Base-by-base conservation (phyloP, 1,140 invertebrate species). In the Chrysomallon squamiferum region DNA sequence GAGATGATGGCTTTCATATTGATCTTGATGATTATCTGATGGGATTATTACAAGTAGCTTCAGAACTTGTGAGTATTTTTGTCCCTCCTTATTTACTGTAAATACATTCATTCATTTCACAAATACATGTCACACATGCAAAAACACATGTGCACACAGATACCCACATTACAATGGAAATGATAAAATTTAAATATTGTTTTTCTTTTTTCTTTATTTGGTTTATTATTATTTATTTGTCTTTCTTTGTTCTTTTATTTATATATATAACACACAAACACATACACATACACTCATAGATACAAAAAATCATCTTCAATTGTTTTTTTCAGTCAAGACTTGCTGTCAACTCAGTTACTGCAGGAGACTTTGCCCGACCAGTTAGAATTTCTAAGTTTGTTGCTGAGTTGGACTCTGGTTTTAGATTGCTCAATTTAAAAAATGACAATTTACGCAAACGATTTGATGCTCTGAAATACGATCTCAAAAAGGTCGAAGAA, bases 401-500 rank as follows among this genome's bases (percentile, higher is more conserved):
- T 1, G 90, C 90, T 67, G 92, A 96, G 81, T 77, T 97, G 0
- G 94, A 95, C 80, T 90, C 93, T 27, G 95, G 95, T 11, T 97
- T 96, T 83, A 88, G 91, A 74, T 85, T 97, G 33, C 82, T 97
- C 18, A 96, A 95, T 82, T 87, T 97, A 22, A 97, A 97, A 83
- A 97, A 97, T 86, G 95, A 97, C 80, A 88, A 89, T 27, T 85
- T 97, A 18, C 87, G 95, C 32, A 96, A 95, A 81, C 88, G 92
- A 59, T 97, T 93, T 81, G 95, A 97, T 86, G 92, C 88, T 1
- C 85, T 97, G 0, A 97, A 97, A 77, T 97, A 97, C 78, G 93
- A 96, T 77, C 90, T 96, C 3, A 96, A 96, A 83, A 97, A 96
- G 85, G 93, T 96, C 32, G 95, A 97, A 80, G 94, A 97, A 86